Evolutionary conservation across 2,888 invertebrate genomes (phyloP).

Genomic region (Drosophila formosana): DNA sequence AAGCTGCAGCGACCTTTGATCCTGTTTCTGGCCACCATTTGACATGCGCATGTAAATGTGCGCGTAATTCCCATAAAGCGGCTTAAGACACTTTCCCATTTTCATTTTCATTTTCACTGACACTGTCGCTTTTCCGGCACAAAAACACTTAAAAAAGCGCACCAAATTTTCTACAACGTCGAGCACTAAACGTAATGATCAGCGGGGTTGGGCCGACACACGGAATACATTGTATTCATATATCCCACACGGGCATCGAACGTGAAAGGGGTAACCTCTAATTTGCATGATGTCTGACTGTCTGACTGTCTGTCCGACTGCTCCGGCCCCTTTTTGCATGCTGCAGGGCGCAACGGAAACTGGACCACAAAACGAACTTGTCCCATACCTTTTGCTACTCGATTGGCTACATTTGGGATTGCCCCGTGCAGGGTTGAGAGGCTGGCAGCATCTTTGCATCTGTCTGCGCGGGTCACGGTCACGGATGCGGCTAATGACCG

Average conservation of each 20-base stretch:
- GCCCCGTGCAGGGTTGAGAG: conserved; percentile 54
- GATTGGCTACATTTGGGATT: conserved; percentile 70
- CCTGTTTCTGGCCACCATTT: conserved; percentile 61
- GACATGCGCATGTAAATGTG: conserved; percentile 75
- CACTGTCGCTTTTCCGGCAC: conserved; percentile 64
- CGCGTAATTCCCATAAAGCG: conserved; percentile 76
- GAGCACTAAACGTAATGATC: conserved; percentile 63
- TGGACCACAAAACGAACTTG: conserved; percentile 59
- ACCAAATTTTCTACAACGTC: conserved; percentile 53
- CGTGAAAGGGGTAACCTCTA: conserved; percentile 53
- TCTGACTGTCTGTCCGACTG: conserved; percentile 7
- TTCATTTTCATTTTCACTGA: conserved; percentile 5
- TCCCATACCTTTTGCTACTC: conserved; percentile 41
- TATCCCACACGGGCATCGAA: conserved; percentile 36
- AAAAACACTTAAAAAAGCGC: conserved; percentile 71
- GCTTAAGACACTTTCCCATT: conserved; percentile 72
- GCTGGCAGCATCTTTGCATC: conserved; percentile 61
- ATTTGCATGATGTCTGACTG: conserved; percentile 61
- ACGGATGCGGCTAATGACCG: conserved; percentile 76
- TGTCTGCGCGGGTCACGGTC: conserved; percentile 60
- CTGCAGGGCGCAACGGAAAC: conserved; percentile 52
- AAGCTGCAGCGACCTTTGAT: conserved; percentile 73
- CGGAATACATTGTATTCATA: background rate
- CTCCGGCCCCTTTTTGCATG: conserved; percentile 37
- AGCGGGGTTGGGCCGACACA: conserved; percentile 61